Evolutionary conservation across 2,888 invertebrate species (phyloP).

Genomic region (Macrosiphum euphorbiae): DNA sequence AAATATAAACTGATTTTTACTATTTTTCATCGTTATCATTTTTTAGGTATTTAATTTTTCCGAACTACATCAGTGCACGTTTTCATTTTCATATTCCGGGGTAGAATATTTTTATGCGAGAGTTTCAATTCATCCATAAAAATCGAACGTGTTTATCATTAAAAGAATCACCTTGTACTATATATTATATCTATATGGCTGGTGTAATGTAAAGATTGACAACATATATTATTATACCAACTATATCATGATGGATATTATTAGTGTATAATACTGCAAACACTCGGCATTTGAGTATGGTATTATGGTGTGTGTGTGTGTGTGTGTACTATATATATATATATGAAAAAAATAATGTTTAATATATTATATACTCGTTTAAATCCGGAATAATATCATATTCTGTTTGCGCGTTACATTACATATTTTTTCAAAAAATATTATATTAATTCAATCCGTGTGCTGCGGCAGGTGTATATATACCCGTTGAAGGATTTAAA

Average conservation of each 20-base stretch:
- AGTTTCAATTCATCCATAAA: background rate
- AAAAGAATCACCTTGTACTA: background rate
- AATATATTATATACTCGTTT: background rate
- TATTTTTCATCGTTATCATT: background rate
- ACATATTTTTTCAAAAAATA: background rate
- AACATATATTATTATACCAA: background rate
- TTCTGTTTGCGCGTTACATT: background rate
- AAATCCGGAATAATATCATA: background rate
- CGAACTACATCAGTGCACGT: background rate
- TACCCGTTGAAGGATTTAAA: background rate
- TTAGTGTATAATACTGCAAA: background rate
- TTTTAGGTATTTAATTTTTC: background rate
- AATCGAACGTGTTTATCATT: background rate
- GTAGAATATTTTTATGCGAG: background rate
- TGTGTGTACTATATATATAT: background rate
- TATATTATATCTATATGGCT: too few relatives aligned
- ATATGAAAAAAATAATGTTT: background rate
- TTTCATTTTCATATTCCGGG: background rate
- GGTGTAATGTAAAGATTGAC: background rate
- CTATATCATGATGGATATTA: background rate
- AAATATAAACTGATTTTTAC: background rate
- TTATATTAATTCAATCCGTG: constrained; percentile 2
- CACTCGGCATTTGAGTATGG: too few relatives aligned
- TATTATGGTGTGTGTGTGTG: background rate
- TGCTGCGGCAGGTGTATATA: background rate